Evolutionary conservation across 2,888 invertebrate genomes (phyloP).

Genomic region (Sarcophaga rosellei): DNA sequence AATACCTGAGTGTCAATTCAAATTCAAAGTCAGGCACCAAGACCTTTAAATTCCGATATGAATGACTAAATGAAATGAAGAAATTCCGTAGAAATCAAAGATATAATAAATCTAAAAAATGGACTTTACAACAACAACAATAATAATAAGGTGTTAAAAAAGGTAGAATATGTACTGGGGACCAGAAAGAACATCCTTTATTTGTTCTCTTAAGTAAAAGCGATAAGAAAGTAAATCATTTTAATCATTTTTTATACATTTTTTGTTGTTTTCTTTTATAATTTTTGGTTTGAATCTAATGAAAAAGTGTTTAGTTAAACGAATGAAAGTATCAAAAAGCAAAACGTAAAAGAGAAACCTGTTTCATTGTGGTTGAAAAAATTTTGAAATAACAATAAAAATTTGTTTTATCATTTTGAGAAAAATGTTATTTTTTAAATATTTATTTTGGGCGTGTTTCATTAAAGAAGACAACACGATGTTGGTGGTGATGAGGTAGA

Average conservation of each 20-base stretch:
- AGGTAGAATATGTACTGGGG: too few relatives aligned
- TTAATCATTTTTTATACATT: constrained; percentile 29
- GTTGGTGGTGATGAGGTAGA: neutral
- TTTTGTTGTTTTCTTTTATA: neutral
- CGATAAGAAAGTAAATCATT: constrained; percentile 68
- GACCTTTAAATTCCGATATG: constrained; percentile 11
- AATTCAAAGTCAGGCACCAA: constrained; percentile 25
- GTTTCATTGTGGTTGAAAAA: constrained; percentile 40
- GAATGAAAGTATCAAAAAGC: too few relatives aligned
- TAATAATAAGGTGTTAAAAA: neutral
- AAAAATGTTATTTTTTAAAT: constrained; percentile 26
- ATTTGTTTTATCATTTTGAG: constrained; percentile 51
- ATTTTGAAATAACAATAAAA: constrained; percentile 16
- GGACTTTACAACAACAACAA: constrained; percentile 43
- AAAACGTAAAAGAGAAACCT: constrained; percentile 35
- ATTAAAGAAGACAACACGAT: constrained; percentile 4
- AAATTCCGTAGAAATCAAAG: constrained; percentile 58
- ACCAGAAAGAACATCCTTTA: constrained; percentile 35
- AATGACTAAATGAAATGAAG: constrained; percentile 46
- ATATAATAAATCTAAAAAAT: constrained; percentile 61
- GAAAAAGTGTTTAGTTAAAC: too few relatives aligned
- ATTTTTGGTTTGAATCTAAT: neutral
- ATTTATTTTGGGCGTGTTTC: constrained; percentile 66
- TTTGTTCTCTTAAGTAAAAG: constrained; percentile 54
- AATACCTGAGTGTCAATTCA: constrained; percentile 61